These are phyloP conservation scores for Gryllus bimaculatus DNA, from an alignment of 1,140 invertebrate species.

Conservation along the genomic window DNA sequence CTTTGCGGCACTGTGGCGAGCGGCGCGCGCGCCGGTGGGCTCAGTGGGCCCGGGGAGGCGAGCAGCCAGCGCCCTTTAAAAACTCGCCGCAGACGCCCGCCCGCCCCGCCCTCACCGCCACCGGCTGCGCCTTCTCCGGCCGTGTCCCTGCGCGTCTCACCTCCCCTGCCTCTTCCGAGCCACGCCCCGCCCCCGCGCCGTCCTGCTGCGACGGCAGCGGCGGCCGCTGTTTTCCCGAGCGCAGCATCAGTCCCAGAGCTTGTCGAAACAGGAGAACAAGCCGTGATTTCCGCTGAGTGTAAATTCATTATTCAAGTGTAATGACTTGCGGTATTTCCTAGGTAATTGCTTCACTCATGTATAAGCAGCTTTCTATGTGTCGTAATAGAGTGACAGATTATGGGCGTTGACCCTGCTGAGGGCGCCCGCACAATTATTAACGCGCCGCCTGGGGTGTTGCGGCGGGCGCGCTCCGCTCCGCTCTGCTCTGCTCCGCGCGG, in stretches of 20 bases:
- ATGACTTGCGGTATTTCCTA: not conserved
- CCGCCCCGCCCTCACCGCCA: no score
- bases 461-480: no score
- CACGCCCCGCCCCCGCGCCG: no score
- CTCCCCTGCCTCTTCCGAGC: no score
- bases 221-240: not conserved
- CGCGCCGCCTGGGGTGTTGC: not conserved
- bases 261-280: not conserved
- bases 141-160: no score
- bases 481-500: no score
- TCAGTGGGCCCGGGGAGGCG: not conserved
- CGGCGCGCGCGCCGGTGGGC: no score
- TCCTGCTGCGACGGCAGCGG: no score
- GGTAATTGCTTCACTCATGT: slow-evolving; percentile 3
- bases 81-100: not conserved
- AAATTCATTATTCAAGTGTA: not conserved
- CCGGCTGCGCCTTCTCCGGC: no score
- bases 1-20: not conserved
- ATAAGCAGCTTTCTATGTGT: slow-evolving; percentile 4
- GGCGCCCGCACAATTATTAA: not conserved
- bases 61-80: not conserved
- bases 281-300: not conserved
- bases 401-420: not conserved
- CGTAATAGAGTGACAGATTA: not conserved
- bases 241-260: not conserved